Percentiles rank a stretch among this genome's conserved stretches.
Conservation (phyloP, 2,888 invertebrate species). For the Lacanobia wlatinum region DNA sequence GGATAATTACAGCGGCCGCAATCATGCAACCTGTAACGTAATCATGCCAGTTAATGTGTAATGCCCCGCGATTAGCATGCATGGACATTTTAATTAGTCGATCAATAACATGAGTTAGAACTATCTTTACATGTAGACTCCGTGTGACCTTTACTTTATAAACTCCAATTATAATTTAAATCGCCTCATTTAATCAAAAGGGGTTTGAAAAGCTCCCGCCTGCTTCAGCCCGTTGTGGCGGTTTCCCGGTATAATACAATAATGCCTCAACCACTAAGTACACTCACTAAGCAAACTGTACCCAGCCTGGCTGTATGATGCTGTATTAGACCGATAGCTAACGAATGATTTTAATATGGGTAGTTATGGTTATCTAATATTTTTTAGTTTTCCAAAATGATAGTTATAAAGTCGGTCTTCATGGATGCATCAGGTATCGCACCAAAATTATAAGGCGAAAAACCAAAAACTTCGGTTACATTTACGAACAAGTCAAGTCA, state of each 20-base stretch:
- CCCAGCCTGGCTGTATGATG: slow-evolving; percentile 18
- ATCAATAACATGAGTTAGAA: slow-evolving; percentile 46
- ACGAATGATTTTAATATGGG: slow-evolving; percentile 5
- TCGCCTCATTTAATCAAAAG: slow-evolving; percentile 23
- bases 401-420: not conserved
- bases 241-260: slow-evolving; percentile 32
- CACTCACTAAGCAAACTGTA: slow-evolving; percentile 41
- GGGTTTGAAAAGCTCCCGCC: slow-evolving; percentile 24
- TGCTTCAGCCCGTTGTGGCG: slow-evolving; percentile 6
- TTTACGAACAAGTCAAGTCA: slow-evolving; percentile 53
- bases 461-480: slow-evolving; percentile 1
- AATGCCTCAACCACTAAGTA: slow-evolving; percentile 37
- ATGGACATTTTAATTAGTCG: slow-evolving; percentile 19
- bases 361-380: not conserved
- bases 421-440: not conserved
- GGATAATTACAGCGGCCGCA: slow-evolving; percentile 23
- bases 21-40: slow-evolving; percentile 48
- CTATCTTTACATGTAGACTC: not conserved
- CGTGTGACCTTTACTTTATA: slow-evolving; percentile 32
- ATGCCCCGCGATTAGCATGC: slow-evolving; percentile 16
- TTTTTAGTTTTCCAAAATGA: slow-evolving; percentile 9
- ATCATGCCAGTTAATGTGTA: slow-evolving; percentile 39
- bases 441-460: not conserved
- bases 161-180: slow-evolving; percentile 51
- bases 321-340: slow-evolving; percentile 27